These are phyloP conservation scores for Pristionchus entomophagus DNA, from an alignment of 2,888 invertebrate species.

Conservation along the genomic window DNA sequence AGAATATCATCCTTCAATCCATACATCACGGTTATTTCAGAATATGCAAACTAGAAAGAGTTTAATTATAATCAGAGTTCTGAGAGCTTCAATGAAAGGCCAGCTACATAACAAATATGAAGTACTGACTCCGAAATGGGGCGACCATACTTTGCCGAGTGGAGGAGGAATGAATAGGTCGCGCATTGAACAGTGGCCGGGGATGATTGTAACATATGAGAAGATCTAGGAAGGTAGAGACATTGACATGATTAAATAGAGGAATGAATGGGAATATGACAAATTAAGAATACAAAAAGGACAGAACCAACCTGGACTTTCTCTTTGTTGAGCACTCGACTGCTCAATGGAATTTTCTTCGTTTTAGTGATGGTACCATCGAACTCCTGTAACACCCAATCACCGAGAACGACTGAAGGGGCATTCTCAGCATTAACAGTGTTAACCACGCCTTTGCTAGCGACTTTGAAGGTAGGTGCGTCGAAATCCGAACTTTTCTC, in stretches of 20 bases:
- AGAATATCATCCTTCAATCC: neutral
- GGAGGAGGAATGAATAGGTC: neutral
- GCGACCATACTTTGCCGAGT: neutral
- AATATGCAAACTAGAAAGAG: neutral
- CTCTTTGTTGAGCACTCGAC: neutral
- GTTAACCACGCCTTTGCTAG: neutral
- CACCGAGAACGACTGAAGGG: neutral
- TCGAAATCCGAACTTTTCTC: neutral
- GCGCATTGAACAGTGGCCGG: neutral
- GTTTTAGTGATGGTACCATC: neutral
- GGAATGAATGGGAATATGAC: too few species aligned
- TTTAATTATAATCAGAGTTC: neutral
- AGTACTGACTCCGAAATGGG: constrained; percentile 26
- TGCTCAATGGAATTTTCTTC: neutral
- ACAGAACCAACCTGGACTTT: neutral
- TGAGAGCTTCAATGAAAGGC: neutral
- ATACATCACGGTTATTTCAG: neutral
- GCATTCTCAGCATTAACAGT: neutral
- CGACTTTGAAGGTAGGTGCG: neutral
- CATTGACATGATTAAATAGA: too few species aligned
- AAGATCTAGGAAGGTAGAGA: neutral
- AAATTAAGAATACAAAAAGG: neutral
- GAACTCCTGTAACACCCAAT: neutral
- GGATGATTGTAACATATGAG: neutral
- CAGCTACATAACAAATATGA: neutral